These are phyloP conservation scores for Anoplophora glabripennis DNA, from an alignment of 1,140 invertebrate genomes.

Conservation along the genomic window DNA sequence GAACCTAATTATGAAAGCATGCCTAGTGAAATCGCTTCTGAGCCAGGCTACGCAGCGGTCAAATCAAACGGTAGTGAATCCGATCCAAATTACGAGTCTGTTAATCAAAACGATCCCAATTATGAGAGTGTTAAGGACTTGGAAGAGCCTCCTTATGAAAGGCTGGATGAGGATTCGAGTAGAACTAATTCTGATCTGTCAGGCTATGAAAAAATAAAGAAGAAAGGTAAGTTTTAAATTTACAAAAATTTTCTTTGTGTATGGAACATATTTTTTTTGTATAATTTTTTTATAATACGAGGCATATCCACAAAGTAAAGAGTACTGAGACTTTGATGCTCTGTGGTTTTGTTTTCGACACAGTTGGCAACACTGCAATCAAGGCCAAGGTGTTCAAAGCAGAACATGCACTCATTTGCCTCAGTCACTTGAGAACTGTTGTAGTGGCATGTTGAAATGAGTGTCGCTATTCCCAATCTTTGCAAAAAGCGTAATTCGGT, in stretches of 20 bases:
- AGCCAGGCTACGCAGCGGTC: constrained; percentile 54
- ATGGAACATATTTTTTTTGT: background rate
- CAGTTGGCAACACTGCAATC: background rate
- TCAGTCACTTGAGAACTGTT: too few species aligned
- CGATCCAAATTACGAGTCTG: constrained; percentile 54
- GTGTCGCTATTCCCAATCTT: too few species aligned
- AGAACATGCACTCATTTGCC: background rate
- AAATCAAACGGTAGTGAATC: constrained; percentile 65
- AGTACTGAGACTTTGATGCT: background rate
- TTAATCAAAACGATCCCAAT: constrained; percentile 52
- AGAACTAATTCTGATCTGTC: constrained; percentile 49
- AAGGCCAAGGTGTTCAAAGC: constrained; percentile 1
- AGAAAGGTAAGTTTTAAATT: constrained; percentile 12
- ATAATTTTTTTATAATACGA: background rate
- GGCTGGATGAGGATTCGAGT: constrained; percentile 47
- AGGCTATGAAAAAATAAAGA: constrained; percentile 53
- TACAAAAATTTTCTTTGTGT: background rate
- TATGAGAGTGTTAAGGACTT: constrained; percentile 57
- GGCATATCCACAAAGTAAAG: background rate
- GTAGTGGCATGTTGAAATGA: too few species aligned
- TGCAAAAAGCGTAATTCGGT: too few species aligned
- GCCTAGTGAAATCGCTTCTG: constrained; percentile 53
- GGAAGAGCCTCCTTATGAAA: constrained; percentile 56
- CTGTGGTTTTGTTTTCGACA: background rate
- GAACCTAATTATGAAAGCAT: constrained; percentile 70